Evolutionary conservation across 2,797 vertebrate genomes (phyloP), one percentile per base, ranked within the genome.

Genomic region (Cichlasoma orientale): DNA sequence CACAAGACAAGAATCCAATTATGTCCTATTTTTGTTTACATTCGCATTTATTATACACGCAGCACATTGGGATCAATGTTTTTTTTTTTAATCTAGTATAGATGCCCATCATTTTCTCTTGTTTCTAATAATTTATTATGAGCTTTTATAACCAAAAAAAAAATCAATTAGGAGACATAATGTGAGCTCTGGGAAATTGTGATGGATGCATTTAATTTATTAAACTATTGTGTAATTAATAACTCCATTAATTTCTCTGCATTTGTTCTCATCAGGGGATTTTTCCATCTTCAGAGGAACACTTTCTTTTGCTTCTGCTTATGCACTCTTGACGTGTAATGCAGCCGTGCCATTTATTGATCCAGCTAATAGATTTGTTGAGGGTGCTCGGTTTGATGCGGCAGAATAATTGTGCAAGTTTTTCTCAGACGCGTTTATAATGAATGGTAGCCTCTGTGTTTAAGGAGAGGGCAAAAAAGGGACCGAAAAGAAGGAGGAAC

Each of bases 231-330:
- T 29, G 41, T 29, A 50, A 50, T 68, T 50, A 68, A 50, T 29
- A 50, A 68, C 16, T 7, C 47, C 25, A n/a, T 68, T 19, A 50
- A 13, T 68, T 27, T n/a, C 12, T 47, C 6, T 68, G 23, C 41
- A 29, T 68, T 68, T 68, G 23, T 29, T 68, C 63, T 68, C 41
- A 68, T 29, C 2, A 6, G 11, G 0, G 3, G 18, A 50, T 13
- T 68, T 47, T 29, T 68, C 61, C 11, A 14, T 68, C 61, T 50
- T 68, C 16, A 29, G 61, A 66, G 61, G 27, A 29, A 66, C 16
- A 4, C 9, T 18, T 63, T 25, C 1, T 5, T 3, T 0, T 18
- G 8, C 25, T 44, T 44, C 5, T 44, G 8, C 9, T 27, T 47
- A 27, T 19, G 61, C 3, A 47, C 16, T 19, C 14, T 27, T 27